phyloP scores from a whole-genome alignment of 2,113 vertebrate species.

The Polyodon spathula region DNA sequence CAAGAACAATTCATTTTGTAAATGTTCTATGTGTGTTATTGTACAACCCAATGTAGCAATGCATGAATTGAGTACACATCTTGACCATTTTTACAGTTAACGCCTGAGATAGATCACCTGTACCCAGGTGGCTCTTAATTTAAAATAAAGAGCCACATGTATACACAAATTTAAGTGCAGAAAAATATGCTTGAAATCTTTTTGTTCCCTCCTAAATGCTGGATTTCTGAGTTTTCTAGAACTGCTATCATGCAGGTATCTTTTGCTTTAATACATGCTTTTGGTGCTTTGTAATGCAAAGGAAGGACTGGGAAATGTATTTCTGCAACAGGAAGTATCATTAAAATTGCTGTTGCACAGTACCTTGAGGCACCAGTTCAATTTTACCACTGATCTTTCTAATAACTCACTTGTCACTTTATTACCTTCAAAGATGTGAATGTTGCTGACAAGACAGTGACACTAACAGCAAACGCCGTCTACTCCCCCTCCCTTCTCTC shows the following conservation, averaged over 20 bases:
- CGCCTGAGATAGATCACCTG: too few relatives aligned
- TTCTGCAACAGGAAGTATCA: slow-evolving; percentile 35
- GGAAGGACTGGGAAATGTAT: slow-evolving; percentile 44
- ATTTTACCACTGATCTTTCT: slow-evolving; percentile 79
- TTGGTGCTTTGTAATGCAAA: background rate
- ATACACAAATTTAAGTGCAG: too few relatives aligned
- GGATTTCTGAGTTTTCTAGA: too few relatives aligned
- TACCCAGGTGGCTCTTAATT: too few relatives aligned
- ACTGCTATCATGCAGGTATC: background rate
- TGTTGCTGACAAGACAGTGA: slow-evolving; percentile 82
- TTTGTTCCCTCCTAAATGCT: too few relatives aligned
- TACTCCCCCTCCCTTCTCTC: slow-evolving; percentile 23
- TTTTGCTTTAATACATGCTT: background rate
- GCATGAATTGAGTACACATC: too few relatives aligned
- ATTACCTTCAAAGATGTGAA: slow-evolving; percentile 79
- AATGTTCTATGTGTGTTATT: too few relatives aligned
- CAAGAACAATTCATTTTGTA: too few relatives aligned
- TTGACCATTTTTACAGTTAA: too few relatives aligned
- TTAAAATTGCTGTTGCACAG: slow-evolving; percentile 54
- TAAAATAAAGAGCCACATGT: too few relatives aligned
- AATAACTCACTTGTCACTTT: slow-evolving; percentile 94
- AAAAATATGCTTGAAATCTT: too few relatives aligned
- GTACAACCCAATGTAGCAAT: too few relatives aligned
- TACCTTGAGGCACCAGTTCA: slow-evolving; percentile 71
- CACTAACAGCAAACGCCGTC: slow-evolving; percentile 67